A percentile compares a stretch with the other conserved stretches of the same genome.
These are phyloP conservation scores for Andrena chrysosceles DNA, from an alignment of 2,888 invertebrate species.

Conservation along the genomic window DNA sequence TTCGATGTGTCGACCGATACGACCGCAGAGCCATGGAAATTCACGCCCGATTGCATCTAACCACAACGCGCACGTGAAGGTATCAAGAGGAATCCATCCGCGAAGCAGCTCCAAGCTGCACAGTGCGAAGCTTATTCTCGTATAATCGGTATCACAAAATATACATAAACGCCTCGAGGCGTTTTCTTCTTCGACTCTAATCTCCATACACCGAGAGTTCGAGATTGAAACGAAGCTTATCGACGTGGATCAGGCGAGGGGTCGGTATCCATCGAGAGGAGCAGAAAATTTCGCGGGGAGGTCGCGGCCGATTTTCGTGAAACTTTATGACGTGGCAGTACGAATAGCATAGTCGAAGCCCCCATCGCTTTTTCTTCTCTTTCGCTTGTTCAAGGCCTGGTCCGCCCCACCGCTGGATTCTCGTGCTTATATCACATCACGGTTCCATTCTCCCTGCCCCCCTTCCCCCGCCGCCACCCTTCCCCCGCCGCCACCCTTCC, in stretches of 20 bases:
- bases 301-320: conserved; percentile 29
- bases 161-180: too few species aligned
- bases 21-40: too few species aligned
- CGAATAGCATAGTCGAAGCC: conserved; percentile 51
- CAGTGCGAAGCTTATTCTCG: too few species aligned
- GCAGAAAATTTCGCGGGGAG: neutral
- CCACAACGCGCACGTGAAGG: too few species aligned
- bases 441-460: conserved; percentile 61
- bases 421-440: conserved; percentile 71
- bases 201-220: too few species aligned
- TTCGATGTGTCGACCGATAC: too few species aligned
- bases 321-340: conserved; percentile 47
- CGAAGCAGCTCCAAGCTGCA: too few species aligned
- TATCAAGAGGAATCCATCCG: too few species aligned
- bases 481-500: conserved; percentile 48
- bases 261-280: neutral
- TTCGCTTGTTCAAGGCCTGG: conserved; percentile 70
- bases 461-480: conserved; percentile 38
- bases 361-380: conserved; percentile 62
- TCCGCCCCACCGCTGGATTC: conserved; percentile 60
- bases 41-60: too few species aligned
- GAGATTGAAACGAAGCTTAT: neutral
- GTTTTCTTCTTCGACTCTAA: too few species aligned
- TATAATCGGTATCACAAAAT: too few species aligned
- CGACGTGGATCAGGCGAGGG: neutral